These are phyloP conservation scores for Amphipyra tragopoginis DNA, from an alignment of 2,888 invertebrate species.

Conservation along the genomic window DNA sequence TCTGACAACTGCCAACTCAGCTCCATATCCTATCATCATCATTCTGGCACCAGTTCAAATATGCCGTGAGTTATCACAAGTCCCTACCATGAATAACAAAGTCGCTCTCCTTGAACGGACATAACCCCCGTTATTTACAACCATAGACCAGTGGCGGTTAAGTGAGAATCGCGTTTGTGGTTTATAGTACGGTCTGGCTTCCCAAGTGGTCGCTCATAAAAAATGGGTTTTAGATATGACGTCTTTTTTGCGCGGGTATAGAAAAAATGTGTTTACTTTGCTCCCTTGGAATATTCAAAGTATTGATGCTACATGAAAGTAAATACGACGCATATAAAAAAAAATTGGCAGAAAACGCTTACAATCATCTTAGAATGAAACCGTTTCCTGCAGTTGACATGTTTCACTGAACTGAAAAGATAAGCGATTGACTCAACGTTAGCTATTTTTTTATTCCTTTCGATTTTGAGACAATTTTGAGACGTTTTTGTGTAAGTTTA, in stretches of 20 bases:
- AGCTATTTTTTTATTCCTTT: slow-evolving; percentile 31
- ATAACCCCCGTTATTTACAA: slow-evolving; percentile 43
- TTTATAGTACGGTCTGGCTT: slow-evolving; percentile 44
- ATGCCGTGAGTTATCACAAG: slow-evolving; percentile 35
- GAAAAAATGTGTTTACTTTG: slow-evolving; percentile 45
- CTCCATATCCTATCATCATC: slow-evolving; percentile 8
- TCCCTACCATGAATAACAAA: slow-evolving; percentile 55
- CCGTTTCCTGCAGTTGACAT: slow-evolving; percentile 43
- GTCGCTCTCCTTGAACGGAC: slow-evolving; percentile 25
- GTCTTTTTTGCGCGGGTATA: slow-evolving; percentile 39
- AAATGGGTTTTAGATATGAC: slow-evolving; percentile 52
- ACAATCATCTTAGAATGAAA: slow-evolving; percentile 43
- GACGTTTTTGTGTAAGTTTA: slow-evolving; percentile 24
- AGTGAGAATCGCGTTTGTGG: slow-evolving; percentile 44
- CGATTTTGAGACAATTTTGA: slow-evolving; percentile 35
- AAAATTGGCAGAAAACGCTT: slow-evolving; percentile 45
- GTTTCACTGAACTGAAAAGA: slow-evolving; percentile 57
- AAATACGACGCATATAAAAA: slow-evolving; percentile 32
- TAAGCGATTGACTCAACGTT: slow-evolving; percentile 52
- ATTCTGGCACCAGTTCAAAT: slow-evolving; percentile 36
- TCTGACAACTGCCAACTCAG: slow-evolving; percentile 9
- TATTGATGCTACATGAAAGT: slow-evolving; percentile 22
- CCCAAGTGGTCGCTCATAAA: slow-evolving; percentile 49
- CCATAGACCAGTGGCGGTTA: slow-evolving; percentile 20
- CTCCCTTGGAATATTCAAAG: slow-evolving; percentile 44